Percentiles rank a stretch among this genome's conserved stretches.
Conservation (phyloP, 2,888 invertebrate species). For the Peribatodes rhomboidaria region DNA sequence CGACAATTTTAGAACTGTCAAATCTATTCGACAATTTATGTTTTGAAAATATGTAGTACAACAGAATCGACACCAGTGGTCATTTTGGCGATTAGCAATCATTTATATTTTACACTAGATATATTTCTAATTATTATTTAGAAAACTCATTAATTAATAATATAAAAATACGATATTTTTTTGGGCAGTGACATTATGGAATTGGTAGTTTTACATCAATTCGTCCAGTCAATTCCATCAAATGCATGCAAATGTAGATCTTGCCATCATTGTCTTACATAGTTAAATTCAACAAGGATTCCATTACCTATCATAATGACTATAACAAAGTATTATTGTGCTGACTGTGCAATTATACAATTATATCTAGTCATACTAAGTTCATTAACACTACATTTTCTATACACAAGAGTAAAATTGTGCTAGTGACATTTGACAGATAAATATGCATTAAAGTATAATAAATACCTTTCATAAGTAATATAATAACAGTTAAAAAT, state of each 20-base stretch:
- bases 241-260: conserved; percentile 60
- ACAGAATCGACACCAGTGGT: background rate
- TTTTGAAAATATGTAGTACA: too few relatives aligned
- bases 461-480: conserved; percentile 27
- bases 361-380: conserved; percentile 57
- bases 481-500: conserved; percentile 29
- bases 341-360: conserved; percentile 69
- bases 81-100: background rate
- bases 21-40: too few relatives aligned
- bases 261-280: conserved; percentile 27
- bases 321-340: conserved; percentile 68
- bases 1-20: too few relatives aligned
- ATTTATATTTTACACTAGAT: conserved; percentile 15
- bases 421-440: conserved; percentile 60
- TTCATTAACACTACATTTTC: conserved; percentile 52
- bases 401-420: conserved; percentile 61
- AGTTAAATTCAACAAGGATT: conserved; percentile 54
- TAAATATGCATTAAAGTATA: conserved; percentile 26
- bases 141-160: conserved; percentile 49
- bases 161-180: conserved; percentile 67
- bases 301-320: conserved; percentile 53
- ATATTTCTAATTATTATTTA: conserved; percentile 32
- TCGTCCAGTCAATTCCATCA: conserved; percentile 68
- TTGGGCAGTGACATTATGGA: conserved; percentile 69
- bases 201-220: conserved; percentile 54